These are phyloP conservation scores for Pseudoips prasinana DNA, from an alignment of 2,888 invertebrate genomes.

Conservation along the genomic window DNA sequence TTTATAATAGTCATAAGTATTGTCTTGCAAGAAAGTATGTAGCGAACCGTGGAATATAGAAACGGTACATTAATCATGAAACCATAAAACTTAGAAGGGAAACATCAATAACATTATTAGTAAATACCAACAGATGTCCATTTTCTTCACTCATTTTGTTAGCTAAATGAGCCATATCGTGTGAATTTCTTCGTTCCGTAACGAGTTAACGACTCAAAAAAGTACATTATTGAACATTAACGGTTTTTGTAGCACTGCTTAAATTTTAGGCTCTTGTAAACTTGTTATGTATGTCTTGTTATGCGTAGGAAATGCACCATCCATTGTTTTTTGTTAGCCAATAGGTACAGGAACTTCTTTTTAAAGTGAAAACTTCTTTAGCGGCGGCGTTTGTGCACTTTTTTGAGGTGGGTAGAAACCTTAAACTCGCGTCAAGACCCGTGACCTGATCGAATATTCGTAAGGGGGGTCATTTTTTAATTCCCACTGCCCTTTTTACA, in stretches of 20 bases:
- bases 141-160: slow-evolving; percentile 31
- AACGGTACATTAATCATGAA: slow-evolving; percentile 3
- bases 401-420: neutral
- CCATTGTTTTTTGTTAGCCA: too few species aligned
- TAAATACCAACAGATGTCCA: slow-evolving; percentile 34
- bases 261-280: too few species aligned
- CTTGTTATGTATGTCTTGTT: too few species aligned
- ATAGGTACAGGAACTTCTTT: too few species aligned
- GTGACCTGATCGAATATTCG: too few species aligned
- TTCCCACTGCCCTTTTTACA: too few species aligned
- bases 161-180: slow-evolving; percentile 50
- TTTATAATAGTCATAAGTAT: too few species aligned
- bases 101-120: slow-evolving; percentile 11
- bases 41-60: neutral
- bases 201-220: slow-evolving; percentile 30
- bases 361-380: neutral
- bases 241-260: too few species aligned
- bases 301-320: too few species aligned
- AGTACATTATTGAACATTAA: too few species aligned
- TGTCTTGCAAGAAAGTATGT: neutral
- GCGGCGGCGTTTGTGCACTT: neutral
- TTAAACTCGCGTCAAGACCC: too few species aligned
- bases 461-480: too few species aligned
- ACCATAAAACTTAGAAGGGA: slow-evolving; percentile 8
- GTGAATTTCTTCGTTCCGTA: slow-evolving; percentile 40